A percentile compares a stretch with the other conserved stretches of the same genome.
Evolutionary conservation across 2,888 invertebrate genomes (phyloP).

Genomic region (Mimumesa dahlbomi): DNA sequence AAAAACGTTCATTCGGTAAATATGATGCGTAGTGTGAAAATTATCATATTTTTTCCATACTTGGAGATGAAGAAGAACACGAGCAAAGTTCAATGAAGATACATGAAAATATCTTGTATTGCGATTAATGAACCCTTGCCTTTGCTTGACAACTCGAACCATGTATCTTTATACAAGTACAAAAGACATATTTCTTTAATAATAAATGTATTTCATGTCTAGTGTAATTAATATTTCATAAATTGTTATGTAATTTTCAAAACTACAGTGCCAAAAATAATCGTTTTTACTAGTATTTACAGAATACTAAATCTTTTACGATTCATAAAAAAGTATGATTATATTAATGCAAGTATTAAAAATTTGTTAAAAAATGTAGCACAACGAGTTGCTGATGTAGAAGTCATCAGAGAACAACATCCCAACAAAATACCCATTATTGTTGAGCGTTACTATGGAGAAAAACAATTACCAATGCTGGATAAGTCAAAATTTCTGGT

Average conservation of each 20-base stretch:
- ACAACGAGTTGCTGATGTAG: conserved; percentile 72
- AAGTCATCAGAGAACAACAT: conserved; percentile 71
- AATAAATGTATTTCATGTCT: not conserved
- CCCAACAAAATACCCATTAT: conserved; percentile 85
- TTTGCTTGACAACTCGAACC: no score
- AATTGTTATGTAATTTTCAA: conserved; percentile 14
- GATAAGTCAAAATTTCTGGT: conserved; percentile 94
- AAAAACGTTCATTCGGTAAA: conserved; percentile 76
- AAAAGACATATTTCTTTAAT: not conserved
- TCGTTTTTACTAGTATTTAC: no score
- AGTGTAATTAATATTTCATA: conserved; percentile 13
- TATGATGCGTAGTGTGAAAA: conserved; percentile 8
- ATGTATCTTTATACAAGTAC: no score
- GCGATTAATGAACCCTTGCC: not conserved
- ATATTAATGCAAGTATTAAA: no score
- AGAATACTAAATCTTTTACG: no score
- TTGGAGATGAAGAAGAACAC: not conserved
- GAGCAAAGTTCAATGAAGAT: conserved; percentile 15
- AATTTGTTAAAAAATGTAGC: conserved; percentile 54
- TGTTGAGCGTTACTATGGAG: conserved; percentile 90
- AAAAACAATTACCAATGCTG: conserved; percentile 87
- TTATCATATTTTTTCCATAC: not conserved
- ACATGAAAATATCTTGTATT: not conserved
- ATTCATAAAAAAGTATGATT: no score
- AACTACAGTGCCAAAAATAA: no score